Conservation (phyloP, 2,888 invertebrate species). For the Acrocera orbiculus region DNA sequence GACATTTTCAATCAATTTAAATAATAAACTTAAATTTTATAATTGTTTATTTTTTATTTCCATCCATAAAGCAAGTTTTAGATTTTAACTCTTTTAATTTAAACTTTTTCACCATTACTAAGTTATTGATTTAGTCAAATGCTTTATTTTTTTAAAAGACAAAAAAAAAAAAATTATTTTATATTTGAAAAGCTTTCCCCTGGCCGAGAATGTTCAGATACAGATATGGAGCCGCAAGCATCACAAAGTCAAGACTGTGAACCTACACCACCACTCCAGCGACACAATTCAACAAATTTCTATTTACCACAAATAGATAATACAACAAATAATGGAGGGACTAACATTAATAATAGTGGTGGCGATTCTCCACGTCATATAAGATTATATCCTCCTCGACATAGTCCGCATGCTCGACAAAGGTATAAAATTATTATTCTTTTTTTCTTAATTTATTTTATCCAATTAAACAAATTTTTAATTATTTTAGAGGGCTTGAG, state of each 20-base stretch:
- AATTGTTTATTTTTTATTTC: too few species aligned
- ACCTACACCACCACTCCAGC: constrained; percentile 73
- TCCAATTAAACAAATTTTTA: not conserved
- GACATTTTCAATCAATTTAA: too few species aligned
- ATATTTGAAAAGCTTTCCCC: constrained; percentile 54
- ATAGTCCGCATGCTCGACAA: constrained; percentile 67
- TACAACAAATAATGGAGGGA: constrained; percentile 13
- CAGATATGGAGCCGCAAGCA: constrained; percentile 75
- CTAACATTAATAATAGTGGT: constrained; percentile 19
- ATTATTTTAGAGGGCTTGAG: constrained; percentile 37
- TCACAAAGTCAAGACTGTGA: constrained; percentile 87
- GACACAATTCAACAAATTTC: constrained; percentile 75
- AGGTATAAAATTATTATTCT: constrained; percentile 29
- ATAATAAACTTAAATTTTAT: too few species aligned
- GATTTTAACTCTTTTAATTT: too few species aligned
- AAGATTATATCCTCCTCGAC: constrained; percentile 37
- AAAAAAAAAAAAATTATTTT: too few species aligned
- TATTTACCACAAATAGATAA: constrained; percentile 53
- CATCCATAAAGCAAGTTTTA: too few species aligned
- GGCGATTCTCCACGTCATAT: constrained; percentile 37
- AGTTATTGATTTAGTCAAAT: too few species aligned
- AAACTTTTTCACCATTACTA: too few species aligned
- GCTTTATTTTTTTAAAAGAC: too few species aligned
- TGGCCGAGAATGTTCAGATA: constrained; percentile 63
- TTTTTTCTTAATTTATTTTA: not conserved